phyloP scores from a whole-genome alignment of 2,888 invertebrate genomes.

The Cephus nigrinus region DNA sequence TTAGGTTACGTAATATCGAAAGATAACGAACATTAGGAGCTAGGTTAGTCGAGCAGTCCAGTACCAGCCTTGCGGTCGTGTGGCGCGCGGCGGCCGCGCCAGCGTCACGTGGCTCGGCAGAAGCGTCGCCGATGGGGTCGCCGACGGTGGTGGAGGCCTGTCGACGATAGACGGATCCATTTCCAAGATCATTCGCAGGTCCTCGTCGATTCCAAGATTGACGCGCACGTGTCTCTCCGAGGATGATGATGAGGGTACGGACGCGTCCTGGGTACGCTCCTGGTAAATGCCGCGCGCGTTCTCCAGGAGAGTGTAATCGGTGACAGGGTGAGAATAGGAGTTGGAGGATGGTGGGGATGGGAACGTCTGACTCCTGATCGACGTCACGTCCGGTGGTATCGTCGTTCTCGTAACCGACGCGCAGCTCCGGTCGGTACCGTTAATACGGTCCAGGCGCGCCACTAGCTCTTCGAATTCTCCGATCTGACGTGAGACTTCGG shows the following conservation, averaged over 20 bases:
- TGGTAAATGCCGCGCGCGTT: background rate
- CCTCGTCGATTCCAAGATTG: constrained; percentile 72
- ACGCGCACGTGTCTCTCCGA: constrained; percentile 63
- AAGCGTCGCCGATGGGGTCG: background rate
- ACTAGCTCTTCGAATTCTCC: constrained; percentile 64
- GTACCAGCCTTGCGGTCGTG: constrained; percentile 64
- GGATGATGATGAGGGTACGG: background rate
- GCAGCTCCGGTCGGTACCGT: constrained; percentile 38
- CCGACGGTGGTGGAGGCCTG: constrained; percentile 45
- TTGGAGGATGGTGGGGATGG: background rate
- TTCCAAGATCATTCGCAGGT: constrained; percentile 72
- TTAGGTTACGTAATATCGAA: background rate
- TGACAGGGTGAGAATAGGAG: constrained; percentile 1
- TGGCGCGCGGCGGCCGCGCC: constrained; percentile 45
- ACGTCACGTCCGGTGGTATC: constrained; percentile 15
- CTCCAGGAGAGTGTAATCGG: background rate
- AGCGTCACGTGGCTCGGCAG: constrained; percentile 10
- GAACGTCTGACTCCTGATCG: constrained; percentile 1
- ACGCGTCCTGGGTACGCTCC: background rate
- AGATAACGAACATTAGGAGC: constrained; percentile 28
- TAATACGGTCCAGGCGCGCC: constrained; percentile 60
- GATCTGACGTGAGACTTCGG: constrained; percentile 59
- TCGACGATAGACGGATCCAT: constrained; percentile 74
- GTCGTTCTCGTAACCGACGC: background rate
- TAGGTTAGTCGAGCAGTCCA: constrained; percentile 36